Evolutionary conservation across 1,140 invertebrate species (phyloP).

Genomic region (Wiebesia pumilae): DNA sequence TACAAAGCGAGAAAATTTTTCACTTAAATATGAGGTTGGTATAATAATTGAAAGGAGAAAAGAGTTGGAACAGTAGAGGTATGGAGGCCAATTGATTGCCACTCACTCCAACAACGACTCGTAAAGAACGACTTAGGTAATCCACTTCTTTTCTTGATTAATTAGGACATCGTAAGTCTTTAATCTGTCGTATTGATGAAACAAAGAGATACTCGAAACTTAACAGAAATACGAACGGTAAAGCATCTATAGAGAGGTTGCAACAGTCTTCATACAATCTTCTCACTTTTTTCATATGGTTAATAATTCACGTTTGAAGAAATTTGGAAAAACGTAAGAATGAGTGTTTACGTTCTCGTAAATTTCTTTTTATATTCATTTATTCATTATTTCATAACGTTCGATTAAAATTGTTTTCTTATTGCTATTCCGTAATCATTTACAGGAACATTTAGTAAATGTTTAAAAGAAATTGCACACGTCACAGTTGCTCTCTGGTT

Average conservation of each 20-base stretch:
- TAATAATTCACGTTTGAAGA: too few species aligned
- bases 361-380: too few species aligned
- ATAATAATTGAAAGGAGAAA: not conserved
- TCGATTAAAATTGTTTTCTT: too few species aligned
- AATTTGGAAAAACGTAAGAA: too few species aligned
- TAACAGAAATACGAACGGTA: not conserved
- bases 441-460: too few species aligned
- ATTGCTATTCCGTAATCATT: too few species aligned
- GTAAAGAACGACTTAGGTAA: not conserved
- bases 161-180: constrained; percentile 24
- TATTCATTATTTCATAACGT: too few species aligned
- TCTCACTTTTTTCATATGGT: too few species aligned
- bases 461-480: too few species aligned
- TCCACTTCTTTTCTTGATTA: constrained; percentile 33
- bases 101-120: not conserved
- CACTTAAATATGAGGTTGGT: not conserved
- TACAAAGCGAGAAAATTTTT: not conserved
- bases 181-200: constrained; percentile 29
- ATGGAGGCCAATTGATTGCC: constrained; percentile 7
- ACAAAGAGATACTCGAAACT: constrained; percentile 12
- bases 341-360: too few species aligned
- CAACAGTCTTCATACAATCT: not conserved
- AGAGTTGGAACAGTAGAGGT: not conserved
- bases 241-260: not conserved
- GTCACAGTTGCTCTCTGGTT: too few species aligned